Percentiles rank a stretch among this genome's conserved stretches.
These are phyloP conservation scores for Cygnus buccinator DNA, from an alignment of 2,113 vertebrate species.

Conservation along the genomic window DNA sequence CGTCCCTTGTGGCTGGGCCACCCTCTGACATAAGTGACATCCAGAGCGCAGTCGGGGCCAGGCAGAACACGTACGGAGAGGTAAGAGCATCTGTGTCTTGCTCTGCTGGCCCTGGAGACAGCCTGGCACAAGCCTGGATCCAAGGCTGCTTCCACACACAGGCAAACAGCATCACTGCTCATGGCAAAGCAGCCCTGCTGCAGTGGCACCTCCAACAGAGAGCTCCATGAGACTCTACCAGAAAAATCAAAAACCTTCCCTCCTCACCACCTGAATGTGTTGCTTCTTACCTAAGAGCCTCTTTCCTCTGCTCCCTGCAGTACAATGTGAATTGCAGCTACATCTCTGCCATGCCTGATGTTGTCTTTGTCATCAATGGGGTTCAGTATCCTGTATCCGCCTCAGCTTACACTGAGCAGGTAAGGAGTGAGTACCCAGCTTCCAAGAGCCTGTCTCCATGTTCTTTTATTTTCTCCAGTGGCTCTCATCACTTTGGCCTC, in stretches of 20 bases:
- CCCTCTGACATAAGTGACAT: slow-evolving; percentile 57
- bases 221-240: neutral
- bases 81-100: slow-evolving; percentile 26
- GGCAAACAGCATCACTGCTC: fast-evolving
- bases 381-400: slow-evolving; percentile 42
- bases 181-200: fast-evolving
- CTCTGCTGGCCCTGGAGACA: neutral
- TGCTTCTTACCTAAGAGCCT: neutral
- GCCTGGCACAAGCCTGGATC: neutral
- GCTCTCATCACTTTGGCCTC: neutral
- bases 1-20: slow-evolving; percentile 76
- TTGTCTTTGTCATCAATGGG: slow-evolving; percentile 70
- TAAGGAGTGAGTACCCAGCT: neutral
- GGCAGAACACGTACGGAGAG: neutral
- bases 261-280: neutral
- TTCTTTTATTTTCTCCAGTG: fast-evolving
- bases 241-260: neutral
- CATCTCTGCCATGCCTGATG: slow-evolving; percentile 49
- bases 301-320: slow-evolving; percentile 17
- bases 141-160: fast-evolving
- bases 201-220: neutral
- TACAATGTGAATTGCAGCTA: slow-evolving; percentile 52
- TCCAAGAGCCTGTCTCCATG: neutral
- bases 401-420: slow-evolving; percentile 61
- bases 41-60: slow-evolving; percentile 65